These are phyloP conservation scores for Euphonia xanthogaster DNA, from an alignment of 2,797 vertebrate species.

Conservation along the genomic window DNA sequence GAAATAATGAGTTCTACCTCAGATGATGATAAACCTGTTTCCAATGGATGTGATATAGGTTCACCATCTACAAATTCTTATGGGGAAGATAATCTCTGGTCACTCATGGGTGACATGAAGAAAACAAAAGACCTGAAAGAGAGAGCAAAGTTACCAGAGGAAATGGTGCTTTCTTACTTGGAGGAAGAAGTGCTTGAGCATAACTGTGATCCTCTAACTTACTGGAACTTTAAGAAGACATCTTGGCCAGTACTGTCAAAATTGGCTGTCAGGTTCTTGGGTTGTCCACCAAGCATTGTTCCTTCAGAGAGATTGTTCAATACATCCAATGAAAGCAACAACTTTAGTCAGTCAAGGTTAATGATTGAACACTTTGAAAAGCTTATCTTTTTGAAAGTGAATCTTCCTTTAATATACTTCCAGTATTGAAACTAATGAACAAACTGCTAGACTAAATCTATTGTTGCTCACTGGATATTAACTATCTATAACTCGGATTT, in stretches of 20 bases:
- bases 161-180: slow-evolving; percentile 91
- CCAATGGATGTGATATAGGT: slow-evolving; percentile 83
- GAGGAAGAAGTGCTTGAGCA: slow-evolving; percentile 98
- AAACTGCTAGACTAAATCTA: slow-evolving; percentile 59
- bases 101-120: slow-evolving; percentile 89
- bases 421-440: slow-evolving; percentile 86
- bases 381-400: slow-evolving; percentile 97
- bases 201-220: slow-evolving; percentile 97
- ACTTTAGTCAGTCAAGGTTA: slow-evolving; percentile 88
- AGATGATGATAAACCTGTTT: slow-evolving; percentile 77
- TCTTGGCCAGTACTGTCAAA: slow-evolving; percentile 93
- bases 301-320: slow-evolving; percentile 93
- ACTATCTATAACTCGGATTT: slow-evolving; percentile 36
- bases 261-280: slow-evolving; percentile 92
- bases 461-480: slow-evolving; percentile 65
- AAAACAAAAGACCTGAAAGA: slow-evolving; percentile 86
- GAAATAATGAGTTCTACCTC: slow-evolving; percentile 91
- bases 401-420: slow-evolving; percentile 97
- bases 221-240: slow-evolving; percentile 95
- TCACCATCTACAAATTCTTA: slow-evolving; percentile 75
- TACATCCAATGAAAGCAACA: slow-evolving; percentile 87
- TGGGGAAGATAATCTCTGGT: slow-evolving; percentile 89
- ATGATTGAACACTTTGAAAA: slow-evolving; percentile 94
- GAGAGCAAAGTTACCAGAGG: slow-evolving; percentile 85
- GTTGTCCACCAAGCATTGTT: slow-evolving; percentile 93